These are phyloP conservation scores for Heliocidaris tuberculata DNA, from an alignment of 35 echinoderm and acorn worm genomes.

Conservation along the genomic window DNA sequence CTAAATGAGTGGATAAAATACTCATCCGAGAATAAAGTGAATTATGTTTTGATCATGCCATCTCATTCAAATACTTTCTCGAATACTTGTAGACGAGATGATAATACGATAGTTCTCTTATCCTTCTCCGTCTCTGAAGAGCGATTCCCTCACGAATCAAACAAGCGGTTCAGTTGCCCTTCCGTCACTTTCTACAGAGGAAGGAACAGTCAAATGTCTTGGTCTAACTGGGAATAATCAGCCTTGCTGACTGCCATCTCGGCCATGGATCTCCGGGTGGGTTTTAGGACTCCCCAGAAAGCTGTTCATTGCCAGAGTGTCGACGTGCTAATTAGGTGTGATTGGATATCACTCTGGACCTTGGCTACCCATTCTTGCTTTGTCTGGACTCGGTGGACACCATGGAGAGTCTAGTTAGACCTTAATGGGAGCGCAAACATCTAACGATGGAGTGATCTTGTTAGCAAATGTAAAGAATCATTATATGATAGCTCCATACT, in stretches of 20 bases:
- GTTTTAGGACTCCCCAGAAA: slow-evolving; percentile 4
- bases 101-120: too few relatives aligned
- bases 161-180: too few relatives aligned
- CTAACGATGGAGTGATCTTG: not conserved
- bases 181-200: not conserved
- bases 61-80: too few relatives aligned
- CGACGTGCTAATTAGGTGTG: not conserved
- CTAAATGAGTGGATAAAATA: too few relatives aligned
- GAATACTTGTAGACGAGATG: too few relatives aligned
- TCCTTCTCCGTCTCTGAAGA: too few relatives aligned
- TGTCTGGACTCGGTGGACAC: not conserved
- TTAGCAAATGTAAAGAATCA: not conserved
- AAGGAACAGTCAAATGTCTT: not conserved
- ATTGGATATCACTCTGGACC: not conserved
- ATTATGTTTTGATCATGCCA: too few relatives aligned
- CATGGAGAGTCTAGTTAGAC: not conserved
- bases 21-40: too few relatives aligned
- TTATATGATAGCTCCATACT: not conserved
- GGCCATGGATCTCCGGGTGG: not conserved
- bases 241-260: not conserved
- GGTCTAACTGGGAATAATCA: not conserved
- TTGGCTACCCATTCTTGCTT: not conserved
- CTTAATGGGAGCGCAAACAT: not conserved
- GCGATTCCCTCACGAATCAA: too few relatives aligned
- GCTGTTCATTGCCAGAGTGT: not conserved